phyloP scores from a whole-genome alignment of 2,888 invertebrate species.

The Dryomyza anilis region DNA sequence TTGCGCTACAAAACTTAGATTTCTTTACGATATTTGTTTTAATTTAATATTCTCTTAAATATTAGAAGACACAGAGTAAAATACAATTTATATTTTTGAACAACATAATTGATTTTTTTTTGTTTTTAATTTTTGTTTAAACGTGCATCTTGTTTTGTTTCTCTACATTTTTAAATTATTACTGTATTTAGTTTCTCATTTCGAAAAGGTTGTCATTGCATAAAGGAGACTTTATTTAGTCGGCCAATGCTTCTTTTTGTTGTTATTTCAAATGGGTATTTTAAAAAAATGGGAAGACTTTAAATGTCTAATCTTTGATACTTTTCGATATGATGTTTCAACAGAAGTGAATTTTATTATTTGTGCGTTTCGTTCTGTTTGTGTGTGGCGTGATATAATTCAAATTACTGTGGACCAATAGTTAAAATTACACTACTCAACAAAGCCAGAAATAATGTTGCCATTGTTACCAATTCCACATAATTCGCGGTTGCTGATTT shows the following conservation, averaged over 20 bases:
- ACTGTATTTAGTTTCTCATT: too few relatives aligned
- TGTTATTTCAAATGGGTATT: too few relatives aligned
- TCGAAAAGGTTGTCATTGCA: too few relatives aligned
- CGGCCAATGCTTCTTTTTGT: too few relatives aligned
- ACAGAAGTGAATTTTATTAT: neutral
- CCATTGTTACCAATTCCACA: too few relatives aligned
- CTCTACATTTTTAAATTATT: neutral
- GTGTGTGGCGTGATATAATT: neutral
- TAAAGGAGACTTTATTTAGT: too few relatives aligned
- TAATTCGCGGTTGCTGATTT: too few relatives aligned
- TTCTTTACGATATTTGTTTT: neutral
- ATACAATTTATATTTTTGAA: conserved; percentile 12
- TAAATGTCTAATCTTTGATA: conserved; percentile 4
- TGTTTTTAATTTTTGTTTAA: neutral
- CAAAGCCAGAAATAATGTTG: too few relatives aligned
- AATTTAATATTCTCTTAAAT: conserved; percentile 26
- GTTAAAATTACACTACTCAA: too few relatives aligned
- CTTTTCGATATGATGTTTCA: conserved; percentile 14
- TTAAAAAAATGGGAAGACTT: conserved; percentile 5
- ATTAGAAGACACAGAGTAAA: conserved; percentile 34
- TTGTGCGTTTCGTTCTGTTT: neutral
- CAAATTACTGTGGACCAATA: too few relatives aligned
- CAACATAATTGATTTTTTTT: conserved; percentile 9
- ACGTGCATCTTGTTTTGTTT: neutral
- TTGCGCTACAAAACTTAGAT: neutral